Evolutionary conservation across 2,888 invertebrate species (phyloP), one percentile per base, ranked within the genome.

Genomic region (Cataglyphis livida): DNA sequence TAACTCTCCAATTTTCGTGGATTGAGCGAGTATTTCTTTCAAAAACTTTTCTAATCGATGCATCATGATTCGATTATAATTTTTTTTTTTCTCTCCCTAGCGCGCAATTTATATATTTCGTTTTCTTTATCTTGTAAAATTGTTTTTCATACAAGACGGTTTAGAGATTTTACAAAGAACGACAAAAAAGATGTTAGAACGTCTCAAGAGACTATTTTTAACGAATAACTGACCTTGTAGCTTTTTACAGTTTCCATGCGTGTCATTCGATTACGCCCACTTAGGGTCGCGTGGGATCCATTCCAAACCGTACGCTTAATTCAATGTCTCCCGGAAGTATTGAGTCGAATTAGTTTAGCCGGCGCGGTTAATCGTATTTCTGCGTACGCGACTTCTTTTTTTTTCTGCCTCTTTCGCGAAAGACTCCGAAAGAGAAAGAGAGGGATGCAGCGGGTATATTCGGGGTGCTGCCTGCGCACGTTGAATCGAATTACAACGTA

Each of bases 401-500:
- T 57, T 78, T 78, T 44, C 18, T 70, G 21, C 15, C 5, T 21
- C 54, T 54, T 44, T 70, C 21, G 32, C 44, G 38, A 78, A 44
- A 32, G 59, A 79, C 71, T 48, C 28, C 9, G 57, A 41, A 65
- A 78, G 32, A 70, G 59, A 78, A 9, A 41, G 44, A 28, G 54
- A 25, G 15, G 3, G 73, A 3, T 48, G 41, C 2, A 25, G 28
- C 4, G 64, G 32, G 32, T n/a, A 54, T 35, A 76, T 38, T 76
- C 75, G 76, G 70, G n/a, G 65, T 25, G 65, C 28, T 35, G 28
- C 61, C 61, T 38, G 62, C 76, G 61, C 61, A 74, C 76, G 76
- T 70, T 51, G 76, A 76, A 76, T 54, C 62, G 41, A 81, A 75
- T 81, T 81, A 81, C 76, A 75, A 81, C 28, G 76, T 74, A 75